These are phyloP conservation scores for Percopsis transmontana DNA, from an alignment of 2,113 vertebrate genomes.

Conservation along the genomic window DNA sequence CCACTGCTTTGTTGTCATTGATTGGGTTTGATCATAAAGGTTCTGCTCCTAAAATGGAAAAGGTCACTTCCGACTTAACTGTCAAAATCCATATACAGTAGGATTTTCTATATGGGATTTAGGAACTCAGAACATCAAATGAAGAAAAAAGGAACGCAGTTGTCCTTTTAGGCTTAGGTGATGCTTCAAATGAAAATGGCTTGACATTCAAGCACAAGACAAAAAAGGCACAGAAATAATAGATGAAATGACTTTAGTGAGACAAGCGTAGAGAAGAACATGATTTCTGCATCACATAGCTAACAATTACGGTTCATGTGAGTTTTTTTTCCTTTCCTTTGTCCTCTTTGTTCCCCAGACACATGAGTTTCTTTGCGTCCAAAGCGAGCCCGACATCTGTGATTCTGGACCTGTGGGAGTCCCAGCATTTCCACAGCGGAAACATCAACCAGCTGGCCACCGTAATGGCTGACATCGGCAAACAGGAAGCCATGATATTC, in stretches of 20 bases:
- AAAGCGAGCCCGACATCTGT: slow-evolving; percentile 95
- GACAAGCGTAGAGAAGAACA: neutral
- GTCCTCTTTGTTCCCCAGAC: slow-evolving; percentile 74
- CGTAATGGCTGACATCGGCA: slow-evolving; percentile 95
- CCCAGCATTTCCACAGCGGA: slow-evolving; percentile 94
- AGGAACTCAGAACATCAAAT: slow-evolving; percentile 59
- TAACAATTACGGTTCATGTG: too few species aligned
- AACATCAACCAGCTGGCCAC: slow-evolving; percentile 97
- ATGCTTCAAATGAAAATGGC: slow-evolving; percentile 45
- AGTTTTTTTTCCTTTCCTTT: neutral
- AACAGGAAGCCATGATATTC: slow-evolving; percentile 94
- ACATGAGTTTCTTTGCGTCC: slow-evolving; percentile 96
- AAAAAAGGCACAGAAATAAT: slow-evolving; percentile 42
- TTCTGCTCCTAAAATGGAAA: slow-evolving; percentile 72
- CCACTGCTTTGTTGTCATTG: slow-evolving; percentile 78
- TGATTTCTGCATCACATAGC: neutral
- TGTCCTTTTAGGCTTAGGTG: slow-evolving; percentile 34
- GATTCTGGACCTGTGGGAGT: slow-evolving; percentile 99
- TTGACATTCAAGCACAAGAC: slow-evolving; percentile 37
- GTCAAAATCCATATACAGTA: slow-evolving; percentile 62
- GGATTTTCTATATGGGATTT: slow-evolving; percentile 63
- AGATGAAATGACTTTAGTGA: slow-evolving; percentile 30
- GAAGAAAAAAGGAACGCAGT: slow-evolving; percentile 42
- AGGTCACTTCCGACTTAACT: slow-evolving; percentile 76
- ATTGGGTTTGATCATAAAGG: slow-evolving; percentile 80